Percentiles rank a stretch among this genome's conserved stretches.
These are phyloP conservation scores for Dreissena polymorpha DNA, from an alignment of 1,140 invertebrate genomes.

Conservation along the genomic window DNA sequence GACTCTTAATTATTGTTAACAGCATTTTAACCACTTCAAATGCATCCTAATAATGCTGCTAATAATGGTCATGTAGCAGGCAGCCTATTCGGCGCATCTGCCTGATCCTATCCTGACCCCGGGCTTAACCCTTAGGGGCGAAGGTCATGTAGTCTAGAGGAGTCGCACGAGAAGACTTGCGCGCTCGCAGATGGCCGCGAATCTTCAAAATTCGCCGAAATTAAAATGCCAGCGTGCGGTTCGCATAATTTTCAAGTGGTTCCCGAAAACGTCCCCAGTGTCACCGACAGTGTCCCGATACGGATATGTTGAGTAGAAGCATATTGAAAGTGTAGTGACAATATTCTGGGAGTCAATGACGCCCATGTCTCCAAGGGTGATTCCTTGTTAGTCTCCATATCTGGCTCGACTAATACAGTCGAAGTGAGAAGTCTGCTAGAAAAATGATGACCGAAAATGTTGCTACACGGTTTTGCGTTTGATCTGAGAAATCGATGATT, in stretches of 20 bases:
- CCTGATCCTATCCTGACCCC: conserved; percentile 9
- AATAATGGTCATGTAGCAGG: conserved; percentile 6
- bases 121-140: not conserved
- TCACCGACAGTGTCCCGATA: conserved; percentile 32
- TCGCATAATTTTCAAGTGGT: conserved; percentile 44
- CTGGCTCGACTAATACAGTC: conserved; percentile 14
- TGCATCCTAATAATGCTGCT: not conserved
- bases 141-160: conserved; percentile 30
- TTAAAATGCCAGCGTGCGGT: conserved; percentile 47
- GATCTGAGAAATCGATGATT: not conserved
- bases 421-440: not conserved
- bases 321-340: conserved; percentile 35
- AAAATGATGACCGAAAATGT: conserved; percentile 8
- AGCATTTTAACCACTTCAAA: conserved; percentile 3
- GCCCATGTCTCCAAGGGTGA: too few species aligned
- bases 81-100: conserved; percentile 46
- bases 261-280: conserved; percentile 32
- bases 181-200: conserved; percentile 12
- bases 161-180: conserved; percentile 16
- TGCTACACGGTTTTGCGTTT: conserved; percentile 1
- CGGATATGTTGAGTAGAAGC: conserved; percentile 38
- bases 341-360: too few species aligned
- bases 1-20: not conserved
- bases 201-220: conserved; percentile 21
- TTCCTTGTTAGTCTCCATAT: conserved; percentile 21